Conservation (phyloP, 53 echinoderm and acorn worm species). For the Antedon mediterranea region DNA sequence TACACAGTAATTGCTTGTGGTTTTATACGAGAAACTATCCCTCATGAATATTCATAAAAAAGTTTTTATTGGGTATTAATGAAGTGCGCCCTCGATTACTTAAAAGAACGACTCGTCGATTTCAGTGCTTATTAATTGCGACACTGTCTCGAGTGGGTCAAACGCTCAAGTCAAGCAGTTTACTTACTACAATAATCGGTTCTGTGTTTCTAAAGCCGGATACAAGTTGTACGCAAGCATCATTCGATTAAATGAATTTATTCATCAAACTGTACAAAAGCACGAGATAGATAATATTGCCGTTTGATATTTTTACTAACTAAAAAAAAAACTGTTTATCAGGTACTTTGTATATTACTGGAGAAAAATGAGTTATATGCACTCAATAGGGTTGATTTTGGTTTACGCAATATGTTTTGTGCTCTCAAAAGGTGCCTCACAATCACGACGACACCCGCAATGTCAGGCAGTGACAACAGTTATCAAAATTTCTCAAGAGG, state of each 20-base stretch:
- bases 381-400: not conserved
- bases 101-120: not conserved
- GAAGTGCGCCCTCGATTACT: not conserved
- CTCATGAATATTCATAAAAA: not conserved
- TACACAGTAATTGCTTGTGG: too few species aligned
- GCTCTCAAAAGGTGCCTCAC: not conserved
- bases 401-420: not conserved
- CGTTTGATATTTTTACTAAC: too few species aligned
- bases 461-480: not conserved
- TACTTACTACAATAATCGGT: not conserved
- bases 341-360: not conserved
- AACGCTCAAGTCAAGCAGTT: not conserved
- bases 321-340: too few species aligned
- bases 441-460: not conserved
- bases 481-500: not conserved
- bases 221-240: not conserved
- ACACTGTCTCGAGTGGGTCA: not conserved
- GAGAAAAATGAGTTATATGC: not conserved
- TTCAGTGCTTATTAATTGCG: not conserved
- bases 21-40: too few species aligned
- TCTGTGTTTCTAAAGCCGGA: not conserved
- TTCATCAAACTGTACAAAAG: not conserved
- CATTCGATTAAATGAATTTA: not conserved
- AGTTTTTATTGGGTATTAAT: not conserved
- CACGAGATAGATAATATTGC: not conserved